These are phyloP conservation scores for Sarcophaga caerulescens DNA, from an alignment of 2,888 invertebrate genomes.

Conservation along the genomic window DNA sequence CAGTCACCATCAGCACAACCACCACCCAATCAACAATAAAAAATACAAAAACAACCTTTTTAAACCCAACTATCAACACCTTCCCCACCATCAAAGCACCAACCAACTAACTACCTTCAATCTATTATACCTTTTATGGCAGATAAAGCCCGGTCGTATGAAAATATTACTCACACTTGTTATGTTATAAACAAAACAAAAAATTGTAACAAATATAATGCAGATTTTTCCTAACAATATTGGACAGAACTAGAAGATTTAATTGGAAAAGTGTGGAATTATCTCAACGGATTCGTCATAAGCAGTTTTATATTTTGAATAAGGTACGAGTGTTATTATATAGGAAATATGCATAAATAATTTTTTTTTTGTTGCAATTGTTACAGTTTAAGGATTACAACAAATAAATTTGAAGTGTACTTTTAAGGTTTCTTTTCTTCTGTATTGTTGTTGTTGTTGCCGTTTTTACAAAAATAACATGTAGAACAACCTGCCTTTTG, in stretches of 20 bases:
- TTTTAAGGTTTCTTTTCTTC: constrained; percentile 37
- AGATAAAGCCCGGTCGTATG: constrained; percentile 30
- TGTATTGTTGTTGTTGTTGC: neutral
- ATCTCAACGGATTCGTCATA: neutral
- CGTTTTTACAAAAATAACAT: constrained; percentile 44
- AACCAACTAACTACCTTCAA: neutral
- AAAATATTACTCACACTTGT: constrained; percentile 46
- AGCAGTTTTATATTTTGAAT: neutral
- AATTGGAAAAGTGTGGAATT: neutral
- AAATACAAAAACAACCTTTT: constrained; percentile 4
- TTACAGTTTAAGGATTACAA: constrained; percentile 2
- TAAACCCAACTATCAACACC: constrained; percentile 22
- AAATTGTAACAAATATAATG: neutral
- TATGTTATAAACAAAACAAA: constrained; percentile 33
- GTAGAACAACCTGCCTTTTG: constrained; percentile 55
- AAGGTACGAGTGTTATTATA: no score
- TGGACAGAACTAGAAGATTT: neutral
- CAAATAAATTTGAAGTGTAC: neutral
- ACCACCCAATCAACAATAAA: constrained; percentile 27
- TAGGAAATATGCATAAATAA: no score
- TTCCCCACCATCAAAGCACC: neutral
- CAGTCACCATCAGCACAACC: neutral
- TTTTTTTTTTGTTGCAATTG: no score
- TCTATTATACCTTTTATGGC: constrained; percentile 19
- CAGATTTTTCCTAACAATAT: constrained; percentile 1